These are phyloP conservation scores for Pyrrhopygopsis socrates DNA, from an alignment of 2,888 invertebrate genomes.

Conservation along the genomic window DNA sequence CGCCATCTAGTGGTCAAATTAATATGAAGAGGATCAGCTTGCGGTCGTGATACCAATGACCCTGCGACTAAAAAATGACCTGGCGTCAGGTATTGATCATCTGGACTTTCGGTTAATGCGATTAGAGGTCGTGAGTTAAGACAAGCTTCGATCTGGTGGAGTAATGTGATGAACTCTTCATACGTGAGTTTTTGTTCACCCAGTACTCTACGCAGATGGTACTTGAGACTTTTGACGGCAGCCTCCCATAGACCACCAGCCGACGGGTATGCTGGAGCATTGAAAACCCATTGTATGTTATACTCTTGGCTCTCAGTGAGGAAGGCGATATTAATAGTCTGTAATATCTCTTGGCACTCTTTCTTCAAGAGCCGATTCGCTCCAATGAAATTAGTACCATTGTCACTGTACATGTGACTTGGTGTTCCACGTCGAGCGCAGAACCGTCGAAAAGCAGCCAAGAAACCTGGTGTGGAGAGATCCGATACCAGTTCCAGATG, in stretches of 20 bases:
- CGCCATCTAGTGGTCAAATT: no score
- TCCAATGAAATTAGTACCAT: conserved; percentile 10
- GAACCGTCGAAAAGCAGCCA: conserved; percentile 33
- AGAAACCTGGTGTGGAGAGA: conserved; percentile 33
- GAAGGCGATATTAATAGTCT: background rate
- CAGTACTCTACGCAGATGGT: background rate
- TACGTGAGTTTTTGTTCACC: background rate
- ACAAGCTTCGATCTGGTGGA: no score
- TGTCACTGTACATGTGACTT: conserved; percentile 38
- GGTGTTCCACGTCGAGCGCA: conserved; percentile 18
- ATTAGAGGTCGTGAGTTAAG: no score
- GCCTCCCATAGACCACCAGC: background rate
- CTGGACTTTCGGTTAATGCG: no score
- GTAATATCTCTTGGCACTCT: background rate
- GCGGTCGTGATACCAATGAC: background rate
- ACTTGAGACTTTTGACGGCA: background rate
- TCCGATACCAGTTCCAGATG: conserved; percentile 31
- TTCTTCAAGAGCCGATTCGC: background rate
- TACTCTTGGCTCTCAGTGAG: background rate
- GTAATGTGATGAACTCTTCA: no score
- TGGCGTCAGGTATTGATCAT: background rate
- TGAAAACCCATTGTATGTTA: background rate
- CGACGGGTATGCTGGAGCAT: background rate
- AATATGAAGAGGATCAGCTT: background rate
- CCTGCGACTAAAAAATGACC: background rate